A percentile compares a stretch with the other conserved stretches of the same genome.
phyloP scores from a whole-genome alignment of 35 echinoderm and acorn worm species.

The Nesometra sesokonis region DNA sequence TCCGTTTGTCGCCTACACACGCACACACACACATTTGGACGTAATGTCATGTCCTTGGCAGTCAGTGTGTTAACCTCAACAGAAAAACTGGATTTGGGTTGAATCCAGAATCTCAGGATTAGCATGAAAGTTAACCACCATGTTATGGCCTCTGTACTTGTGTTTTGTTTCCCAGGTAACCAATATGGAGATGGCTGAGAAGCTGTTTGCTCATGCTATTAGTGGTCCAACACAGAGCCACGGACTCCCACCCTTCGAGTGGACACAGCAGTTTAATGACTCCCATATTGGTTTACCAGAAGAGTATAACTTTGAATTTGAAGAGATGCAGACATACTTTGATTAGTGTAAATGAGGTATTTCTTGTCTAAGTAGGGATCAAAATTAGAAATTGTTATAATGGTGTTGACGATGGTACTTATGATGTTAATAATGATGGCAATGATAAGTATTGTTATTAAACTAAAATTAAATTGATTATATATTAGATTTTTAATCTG shows the following conservation, averaged over 20 bases:
- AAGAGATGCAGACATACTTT: constrained; percentile 42
- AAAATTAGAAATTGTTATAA: no score
- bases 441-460: no score
- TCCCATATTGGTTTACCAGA: constrained; percentile 56
- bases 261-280: constrained; percentile 35
- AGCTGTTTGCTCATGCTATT: constrained; percentile 34
- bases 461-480: no score
- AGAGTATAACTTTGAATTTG: constrained; percentile 65
- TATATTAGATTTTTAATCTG: no score
- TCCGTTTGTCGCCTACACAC: no score
- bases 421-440: no score
- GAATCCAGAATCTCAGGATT: no score
- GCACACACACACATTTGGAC: no score
- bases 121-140: not conserved
- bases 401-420: no score
- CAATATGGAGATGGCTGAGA: constrained; percentile 50
- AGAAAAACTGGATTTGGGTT: not conserved
- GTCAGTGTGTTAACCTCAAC: not conserved
- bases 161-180: constrained; percentile 39
- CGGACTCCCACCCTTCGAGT: constrained; percentile 56
- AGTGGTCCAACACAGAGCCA: constrained; percentile 50
- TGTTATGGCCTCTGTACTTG: not conserved
- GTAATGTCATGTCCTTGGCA: no score
- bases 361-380: no score
- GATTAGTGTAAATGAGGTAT: no score